Percentiles rank a stretch among this genome's conserved stretches.
phyloP scores from a whole-genome alignment of 2,797 vertebrate genomes.

The Monodelphis domestica region DNA sequence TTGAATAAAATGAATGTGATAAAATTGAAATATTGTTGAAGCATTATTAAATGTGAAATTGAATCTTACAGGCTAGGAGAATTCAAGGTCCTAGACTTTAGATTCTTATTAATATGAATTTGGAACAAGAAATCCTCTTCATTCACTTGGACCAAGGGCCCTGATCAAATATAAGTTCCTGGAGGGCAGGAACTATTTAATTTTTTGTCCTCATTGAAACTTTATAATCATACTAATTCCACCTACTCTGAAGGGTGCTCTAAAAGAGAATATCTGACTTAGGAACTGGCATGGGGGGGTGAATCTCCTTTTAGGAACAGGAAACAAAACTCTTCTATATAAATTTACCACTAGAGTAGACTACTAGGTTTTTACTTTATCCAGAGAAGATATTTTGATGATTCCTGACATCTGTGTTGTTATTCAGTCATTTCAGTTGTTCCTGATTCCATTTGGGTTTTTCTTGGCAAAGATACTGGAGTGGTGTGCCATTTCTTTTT shows the following conservation, averaged over 20 bases:
- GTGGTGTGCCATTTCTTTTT: too few relatives aligned
- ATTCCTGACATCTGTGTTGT: slow-evolving; percentile 37
- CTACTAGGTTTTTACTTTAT: slow-evolving; percentile 47
- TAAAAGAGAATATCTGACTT: slow-evolving; percentile 51
- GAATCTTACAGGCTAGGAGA: not conserved
- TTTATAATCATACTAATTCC: slow-evolving; percentile 44
- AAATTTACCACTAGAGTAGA: slow-evolving; percentile 70
- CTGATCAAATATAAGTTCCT: not conserved
- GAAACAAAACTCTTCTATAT: slow-evolving; percentile 62
- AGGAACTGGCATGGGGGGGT: slow-evolving; percentile 48
- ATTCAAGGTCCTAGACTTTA: not conserved
- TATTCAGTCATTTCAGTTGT: too few relatives aligned
- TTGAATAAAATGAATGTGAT: not conserved
- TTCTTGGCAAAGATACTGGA: too few relatives aligned
- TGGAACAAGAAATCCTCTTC: not conserved
- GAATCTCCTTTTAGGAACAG: slow-evolving; percentile 67
- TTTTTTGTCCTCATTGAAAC: slow-evolving; percentile 22
- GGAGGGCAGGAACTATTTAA: slow-evolving; percentile 15
- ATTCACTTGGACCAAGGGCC: not conserved
- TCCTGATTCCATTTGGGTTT: too few relatives aligned
- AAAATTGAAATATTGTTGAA: not conserved
- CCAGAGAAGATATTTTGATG: slow-evolving; percentile 61
- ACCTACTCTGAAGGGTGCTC: not conserved
- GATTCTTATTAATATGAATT: not conserved
- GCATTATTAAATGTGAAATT: not conserved